phyloP scores from a whole-genome alignment of 2,888 invertebrate species.

The Tricholauxania praeusta region DNA sequence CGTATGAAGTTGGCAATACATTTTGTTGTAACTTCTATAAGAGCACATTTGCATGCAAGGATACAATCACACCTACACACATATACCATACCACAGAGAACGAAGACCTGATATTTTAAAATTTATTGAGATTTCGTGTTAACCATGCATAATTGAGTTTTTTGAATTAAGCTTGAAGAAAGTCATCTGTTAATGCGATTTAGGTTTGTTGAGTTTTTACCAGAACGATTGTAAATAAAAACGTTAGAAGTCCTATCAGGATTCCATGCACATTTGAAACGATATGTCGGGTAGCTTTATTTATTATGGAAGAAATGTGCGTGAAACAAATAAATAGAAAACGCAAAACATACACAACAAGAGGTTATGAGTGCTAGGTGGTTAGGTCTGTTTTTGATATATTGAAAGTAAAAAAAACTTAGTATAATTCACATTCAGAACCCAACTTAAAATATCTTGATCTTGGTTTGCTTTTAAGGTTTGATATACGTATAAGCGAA shows the following conservation, averaged over 20 bases:
- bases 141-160: slow-evolving; percentile 66
- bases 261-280: not conserved
- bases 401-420: no score
- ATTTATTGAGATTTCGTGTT: slow-evolving; percentile 66
- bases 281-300: no score
- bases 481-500: no score
- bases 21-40: not conserved
- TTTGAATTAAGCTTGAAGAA: slow-evolving; percentile 51
- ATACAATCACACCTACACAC: not conserved
- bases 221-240: not conserved
- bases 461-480: no score
- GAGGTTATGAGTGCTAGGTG: no score
- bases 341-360: no score
- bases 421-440: no score
- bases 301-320: no score
- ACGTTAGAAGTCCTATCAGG: not conserved
- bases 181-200: slow-evolving; percentile 52
- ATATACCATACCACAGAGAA: not conserved
- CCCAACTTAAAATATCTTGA: no score
- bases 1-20: no score
- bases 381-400: no score
- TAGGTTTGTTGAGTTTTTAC: slow-evolving; percentile 40
- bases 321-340: no score
- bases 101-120: slow-evolving; percentile 52
- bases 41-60: slow-evolving; percentile 10